Percentiles rank a stretch among this genome's conserved stretches.
phyloP scores from a whole-genome alignment of 1,140 invertebrate genomes.

The Phortica variegata region DNA sequence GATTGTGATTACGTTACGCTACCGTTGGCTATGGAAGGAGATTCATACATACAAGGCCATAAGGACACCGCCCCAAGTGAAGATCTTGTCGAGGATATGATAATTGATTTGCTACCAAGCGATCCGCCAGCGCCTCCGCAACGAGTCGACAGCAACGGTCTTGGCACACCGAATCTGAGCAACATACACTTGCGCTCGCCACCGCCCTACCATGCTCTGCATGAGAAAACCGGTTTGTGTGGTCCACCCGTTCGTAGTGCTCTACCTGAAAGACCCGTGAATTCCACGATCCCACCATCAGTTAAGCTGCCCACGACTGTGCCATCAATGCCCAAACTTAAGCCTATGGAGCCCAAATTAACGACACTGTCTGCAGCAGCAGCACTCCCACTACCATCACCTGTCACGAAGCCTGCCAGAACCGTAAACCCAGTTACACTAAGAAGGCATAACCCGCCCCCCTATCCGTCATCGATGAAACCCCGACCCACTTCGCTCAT shows the following conservation, averaged over 20 bases:
- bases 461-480: slow-evolving; percentile 60
- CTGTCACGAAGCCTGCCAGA: slow-evolving; percentile 11
- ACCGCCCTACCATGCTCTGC: slow-evolving; percentile 58
- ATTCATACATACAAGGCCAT: slow-evolving; percentile 61
- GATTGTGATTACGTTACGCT: slow-evolving; percentile 86
- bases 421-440: neutral
- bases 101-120: slow-evolving; percentile 47
- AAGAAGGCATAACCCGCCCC: slow-evolving; percentile 59
- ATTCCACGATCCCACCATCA: neutral
- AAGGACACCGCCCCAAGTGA: slow-evolving; percentile 60
- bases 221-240: slow-evolving; percentile 53
- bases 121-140: slow-evolving; percentile 66
- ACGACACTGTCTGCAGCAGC: neutral
- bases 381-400: slow-evolving; percentile 10
- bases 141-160: slow-evolving; percentile 63
- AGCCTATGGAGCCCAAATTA: slow-evolving; percentile 8
- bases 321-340: slow-evolving; percentile 22
- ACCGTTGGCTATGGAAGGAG: slow-evolving; percentile 66
- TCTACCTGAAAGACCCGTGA: neutral
- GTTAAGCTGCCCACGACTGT: slow-evolving; percentile 3
- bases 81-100: slow-evolving; percentile 47
- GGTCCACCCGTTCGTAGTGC: slow-evolving; percentile 32
- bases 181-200: slow-evolving; percentile 46
- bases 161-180: slow-evolving; percentile 24
- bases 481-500: slow-evolving; percentile 53